Evolutionary conservation across 2,113 vertebrate species (phyloP), one percentile per base, ranked within the genome.

Genomic region (Strix uralensis): DNA sequence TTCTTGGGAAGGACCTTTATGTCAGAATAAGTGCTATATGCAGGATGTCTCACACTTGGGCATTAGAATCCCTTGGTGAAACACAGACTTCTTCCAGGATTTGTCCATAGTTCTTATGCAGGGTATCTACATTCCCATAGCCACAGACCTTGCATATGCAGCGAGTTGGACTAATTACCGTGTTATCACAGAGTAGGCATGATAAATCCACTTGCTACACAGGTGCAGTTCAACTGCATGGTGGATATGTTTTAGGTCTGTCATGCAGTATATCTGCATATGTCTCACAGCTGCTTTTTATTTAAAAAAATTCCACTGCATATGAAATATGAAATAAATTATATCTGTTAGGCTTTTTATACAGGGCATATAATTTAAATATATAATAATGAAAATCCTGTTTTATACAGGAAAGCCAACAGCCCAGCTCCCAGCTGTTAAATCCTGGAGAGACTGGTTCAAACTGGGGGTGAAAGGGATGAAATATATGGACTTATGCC

Each of bases 201-300:
- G 59, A 57, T 51, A 87, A 81, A 67, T 63, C 18, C 57, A 32
- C 58, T 70, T 42, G 65, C 54, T 46, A 7, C 54, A 8, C 57
- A 83, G 70, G 26, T 83, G 72, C 57, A 13, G n/a, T 47, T 88
- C 86, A 81, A 26, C 57, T 74, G 80, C 55, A 10, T 0, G 2
- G 22, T 54, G 59, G 38, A 20, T 44, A 13, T 59, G 25, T 15
- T 47, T 59, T 17, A 71, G 65, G 59, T 52, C 73, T 52, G 65
- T 51, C 1, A 1, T 40, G 65, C 65, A 67, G 8, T 44, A 0
- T 8, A 17, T 21, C 73, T 79, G 61, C 84, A 57, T 20, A 4
- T 65, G 77, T 66, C 78, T 55, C 61, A 49, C 94, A 97, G 94
- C 86, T 90, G 91, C 87, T 72, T 87, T 85, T 91, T 10, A 58